Evolutionary conservation across 2,888 invertebrate species (phyloP).

Genomic region (Stenodema calcarata): DNA sequence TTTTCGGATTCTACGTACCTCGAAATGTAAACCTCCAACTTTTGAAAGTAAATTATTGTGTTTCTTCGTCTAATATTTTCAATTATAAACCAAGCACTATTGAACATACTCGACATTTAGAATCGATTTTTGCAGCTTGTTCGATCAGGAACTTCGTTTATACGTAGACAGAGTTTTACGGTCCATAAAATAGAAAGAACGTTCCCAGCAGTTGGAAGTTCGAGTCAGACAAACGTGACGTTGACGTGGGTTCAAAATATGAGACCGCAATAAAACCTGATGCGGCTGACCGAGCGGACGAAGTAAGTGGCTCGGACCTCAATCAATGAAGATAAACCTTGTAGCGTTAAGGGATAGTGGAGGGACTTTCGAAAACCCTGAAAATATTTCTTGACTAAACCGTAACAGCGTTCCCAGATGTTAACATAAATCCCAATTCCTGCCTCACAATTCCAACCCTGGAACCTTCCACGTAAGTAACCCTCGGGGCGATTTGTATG

Average conservation of each 20-base stretch:
- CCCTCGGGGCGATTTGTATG: conserved; percentile 46
- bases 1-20: no score
- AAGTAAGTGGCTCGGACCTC: not conserved
- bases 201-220: no score
- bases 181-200: no score
- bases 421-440: conserved; percentile 25
- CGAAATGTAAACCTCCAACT: no score
- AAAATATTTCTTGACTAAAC: conserved; percentile 18
- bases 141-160: no score
- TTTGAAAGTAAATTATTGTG: no score
- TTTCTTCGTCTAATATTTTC: no score
- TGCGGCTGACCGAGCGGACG: not conserved
- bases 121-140: no score
- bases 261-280: not conserved
- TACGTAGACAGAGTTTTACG: no score
- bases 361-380: conserved; percentile 17
- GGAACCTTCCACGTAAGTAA: not conserved
- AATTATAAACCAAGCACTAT: no score
- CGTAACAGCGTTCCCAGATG: conserved; percentile 12
- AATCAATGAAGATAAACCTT: conserved; percentile 22
- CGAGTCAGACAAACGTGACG: not conserved
- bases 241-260: not conserved
- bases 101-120: no score
- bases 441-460: not conserved
- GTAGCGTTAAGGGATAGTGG: not conserved